phyloP scores from a whole-genome alignment of 2,113 vertebrate species.

The Poeciliopsis retropinna region DNA sequence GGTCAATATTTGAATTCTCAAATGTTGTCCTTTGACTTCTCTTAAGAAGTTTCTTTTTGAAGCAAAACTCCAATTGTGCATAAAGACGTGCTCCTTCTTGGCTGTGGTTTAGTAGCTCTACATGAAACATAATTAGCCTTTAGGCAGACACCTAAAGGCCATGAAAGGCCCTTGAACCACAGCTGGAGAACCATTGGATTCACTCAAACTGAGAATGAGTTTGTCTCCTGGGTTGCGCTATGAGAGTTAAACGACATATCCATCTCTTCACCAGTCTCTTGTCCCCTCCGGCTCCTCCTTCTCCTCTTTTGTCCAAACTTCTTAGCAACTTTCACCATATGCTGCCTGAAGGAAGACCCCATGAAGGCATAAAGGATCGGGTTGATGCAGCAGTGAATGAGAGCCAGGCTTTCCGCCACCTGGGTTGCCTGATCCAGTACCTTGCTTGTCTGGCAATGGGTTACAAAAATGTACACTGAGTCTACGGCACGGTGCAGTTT shows the following conservation, averaged over 20 bases:
- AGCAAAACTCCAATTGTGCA: background rate
- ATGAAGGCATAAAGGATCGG: slow-evolving; percentile 89
- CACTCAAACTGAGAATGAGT: slow-evolving; percentile 76
- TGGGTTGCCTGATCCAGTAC: slow-evolving; percentile 84
- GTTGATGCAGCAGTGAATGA: slow-evolving; percentile 92
- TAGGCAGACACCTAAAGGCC: background rate
- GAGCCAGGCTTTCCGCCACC: slow-evolving; percentile 87
- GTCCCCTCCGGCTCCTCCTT: slow-evolving; percentile 21
- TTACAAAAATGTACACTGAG: slow-evolving; percentile 84
- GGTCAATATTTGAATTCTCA: background rate
- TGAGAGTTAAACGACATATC: slow-evolving; percentile 75
- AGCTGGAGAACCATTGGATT: background rate
- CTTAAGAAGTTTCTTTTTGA: background rate
- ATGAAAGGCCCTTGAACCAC: background rate
- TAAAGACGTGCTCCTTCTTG: background rate
- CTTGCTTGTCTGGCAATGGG: slow-evolving; percentile 85
- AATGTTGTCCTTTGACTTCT: background rate
- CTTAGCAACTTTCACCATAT: slow-evolving; percentile 84
- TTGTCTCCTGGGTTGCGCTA: slow-evolving; percentile 66
- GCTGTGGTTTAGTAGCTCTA: background rate
- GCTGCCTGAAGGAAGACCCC: slow-evolving; percentile 87
- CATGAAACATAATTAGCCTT: background rate
- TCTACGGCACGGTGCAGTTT: slow-evolving; percentile 88
- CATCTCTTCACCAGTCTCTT: slow-evolving; percentile 24
- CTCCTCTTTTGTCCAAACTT: slow-evolving; percentile 59